A percentile compares a stretch with the other conserved stretches of the same genome.
These are phyloP conservation scores for Serinus canaria DNA, from an alignment of 2,113 vertebrate species.

Conservation along the genomic window DNA sequence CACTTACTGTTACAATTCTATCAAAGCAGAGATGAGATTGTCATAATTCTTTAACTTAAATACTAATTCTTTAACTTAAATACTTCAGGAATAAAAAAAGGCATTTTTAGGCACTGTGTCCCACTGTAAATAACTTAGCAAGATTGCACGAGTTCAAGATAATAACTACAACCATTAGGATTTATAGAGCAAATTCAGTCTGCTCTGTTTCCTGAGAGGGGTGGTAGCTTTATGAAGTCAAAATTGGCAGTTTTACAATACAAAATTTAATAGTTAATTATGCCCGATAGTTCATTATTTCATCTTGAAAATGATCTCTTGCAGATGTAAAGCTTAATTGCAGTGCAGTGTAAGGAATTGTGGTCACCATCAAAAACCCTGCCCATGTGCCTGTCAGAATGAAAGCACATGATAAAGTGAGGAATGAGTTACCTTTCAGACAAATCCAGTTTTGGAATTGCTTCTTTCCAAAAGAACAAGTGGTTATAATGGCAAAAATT, in stretches of 20 bases:
- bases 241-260: not conserved
- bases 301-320: not conserved
- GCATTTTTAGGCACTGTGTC: not conserved
- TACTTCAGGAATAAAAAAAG: not conserved
- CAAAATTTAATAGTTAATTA: not conserved
- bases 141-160: not conserved
- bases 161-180: not conserved
- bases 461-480: not conserved
- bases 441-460: not conserved
- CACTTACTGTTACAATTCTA: not conserved
- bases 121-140: not conserved
- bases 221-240: not conserved
- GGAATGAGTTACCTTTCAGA: not conserved
- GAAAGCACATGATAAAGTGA: not conserved
- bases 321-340: not conserved
- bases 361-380: not conserved
- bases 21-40: not conserved
- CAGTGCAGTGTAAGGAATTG: not conserved
- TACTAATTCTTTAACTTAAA: not conserved
- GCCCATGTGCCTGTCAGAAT: not conserved
- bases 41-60: not conserved
- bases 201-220: not conserved
- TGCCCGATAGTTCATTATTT: not conserved
- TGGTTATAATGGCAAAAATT: not conserved
- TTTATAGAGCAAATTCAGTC: not conserved